Base-by-base conservation (phyloP, 2,797 vertebrate species). In the Hephaestus fuliginosus region DNA sequence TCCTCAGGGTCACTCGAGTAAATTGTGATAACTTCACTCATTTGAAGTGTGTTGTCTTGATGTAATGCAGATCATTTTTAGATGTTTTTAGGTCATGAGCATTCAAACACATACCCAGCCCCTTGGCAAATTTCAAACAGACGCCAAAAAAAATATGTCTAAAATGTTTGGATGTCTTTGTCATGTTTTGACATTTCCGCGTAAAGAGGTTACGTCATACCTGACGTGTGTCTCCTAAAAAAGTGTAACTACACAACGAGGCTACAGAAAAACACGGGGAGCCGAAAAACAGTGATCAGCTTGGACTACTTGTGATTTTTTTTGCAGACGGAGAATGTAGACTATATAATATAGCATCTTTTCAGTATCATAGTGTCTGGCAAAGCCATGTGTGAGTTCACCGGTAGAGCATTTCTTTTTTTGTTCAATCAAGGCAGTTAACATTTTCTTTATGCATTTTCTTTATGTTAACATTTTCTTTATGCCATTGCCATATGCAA, bases 11-110 rank as follows among this genome's bases (percentile, higher is more conserved):
- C n/a, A 41, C 5, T 56, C 48, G 2, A 64, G 18, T 13, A 36
- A 68, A 79, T 6, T 56, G 13, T 7, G 33, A 55, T 20, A 78
- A 5, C 53, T 74, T 11, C 56, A 57, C 36, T 39, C 8, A 28
- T 39, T 6, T 64, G 22, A 71, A 57, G 17, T 9, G 0, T 46
- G 36, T 52, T 25, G 36, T 56, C 39, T 46, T 58, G 25, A 61
- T n/a, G 5, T 30, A 28, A 53, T 4, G 43, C 12, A 22, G 44
- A 25, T 25, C 25, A 25, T 25, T 25, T 25, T 25, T 25, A 25
- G 25, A 25, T 44, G 30, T 65, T 55, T 39, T 39, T 7, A 39
- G 36, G 36, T 39, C 36, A 39, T 39, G 36, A 39, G 36, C 8
- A 9, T 4, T 39, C 6, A 39, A 39, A 39, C 36, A 39, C 30